Evolutionary conservation across 1,140 invertebrate species (phyloP).

Genomic region (Platyscapa corneri): DNA sequence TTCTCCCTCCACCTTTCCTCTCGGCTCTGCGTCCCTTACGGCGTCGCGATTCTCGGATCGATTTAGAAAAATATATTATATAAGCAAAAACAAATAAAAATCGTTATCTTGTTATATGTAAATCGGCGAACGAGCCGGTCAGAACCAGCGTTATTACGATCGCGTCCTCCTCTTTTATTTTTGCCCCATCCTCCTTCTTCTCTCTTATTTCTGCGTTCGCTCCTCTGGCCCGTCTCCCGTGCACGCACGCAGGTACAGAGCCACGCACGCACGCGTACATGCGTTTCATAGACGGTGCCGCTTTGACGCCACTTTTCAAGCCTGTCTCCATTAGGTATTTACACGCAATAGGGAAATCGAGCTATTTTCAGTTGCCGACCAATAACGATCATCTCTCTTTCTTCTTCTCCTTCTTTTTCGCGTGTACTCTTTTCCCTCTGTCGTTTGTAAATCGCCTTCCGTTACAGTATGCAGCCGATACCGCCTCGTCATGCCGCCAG

Average conservation of each 20-base stretch:
- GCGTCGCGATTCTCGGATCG: constrained; percentile 56
- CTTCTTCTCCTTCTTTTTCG: constrained; percentile 43
- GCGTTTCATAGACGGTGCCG: neutral
- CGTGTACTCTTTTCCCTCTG: neutral
- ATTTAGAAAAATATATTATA: constrained; percentile 68
- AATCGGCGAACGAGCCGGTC: constrained; percentile 56
- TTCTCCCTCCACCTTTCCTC: constrained; percentile 15
- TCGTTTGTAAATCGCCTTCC: neutral
- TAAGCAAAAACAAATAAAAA: constrained; percentile 68
- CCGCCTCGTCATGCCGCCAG: neutral
- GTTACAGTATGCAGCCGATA: no score
- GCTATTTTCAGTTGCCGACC: constrained; percentile 2
- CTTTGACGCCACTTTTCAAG: constrained; percentile 12
- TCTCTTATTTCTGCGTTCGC: neutral
- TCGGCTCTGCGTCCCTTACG: constrained; percentile 6
- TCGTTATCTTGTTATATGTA: constrained; percentile 72
- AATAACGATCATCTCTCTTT: constrained; percentile 35
- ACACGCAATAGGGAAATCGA: constrained; percentile 59
- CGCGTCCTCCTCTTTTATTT: constrained; percentile 46
- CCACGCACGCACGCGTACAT: constrained; percentile 1
- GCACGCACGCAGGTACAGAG: neutral
- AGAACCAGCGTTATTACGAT: constrained; percentile 59
- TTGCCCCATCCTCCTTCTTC: neutral
- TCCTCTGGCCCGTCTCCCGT: neutral
- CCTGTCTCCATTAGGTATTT: constrained; percentile 57